Evolutionary conservation across 30 jellyfish, hydroid and myxozoan genomes (phyloP), one percentile per base, ranked within the genome.

Genomic region (Sanderia malayensis): DNA sequence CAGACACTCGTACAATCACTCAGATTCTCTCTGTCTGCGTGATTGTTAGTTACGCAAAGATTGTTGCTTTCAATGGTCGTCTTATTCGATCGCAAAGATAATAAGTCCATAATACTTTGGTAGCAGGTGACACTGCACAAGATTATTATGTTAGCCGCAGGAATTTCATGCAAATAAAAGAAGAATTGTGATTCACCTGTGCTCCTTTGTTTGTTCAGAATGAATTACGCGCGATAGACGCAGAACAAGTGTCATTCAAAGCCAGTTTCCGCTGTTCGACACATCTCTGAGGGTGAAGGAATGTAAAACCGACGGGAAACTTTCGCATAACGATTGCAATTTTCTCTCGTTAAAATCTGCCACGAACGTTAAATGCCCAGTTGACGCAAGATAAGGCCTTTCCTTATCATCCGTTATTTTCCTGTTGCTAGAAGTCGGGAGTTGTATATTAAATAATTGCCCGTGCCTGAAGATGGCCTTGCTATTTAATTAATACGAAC

Each of bases 61-160:
- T 49, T 4, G 64, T 19, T 49, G 64, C 27, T 9, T 49, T 49
- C 64, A 49, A 49, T 49, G n/a, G n/a, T n/a, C n/a, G 52, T 37
- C 52, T 37, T 37, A 37, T 37, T 37, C 52, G 52, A 49, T 49
- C 64, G 55, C 55, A 19, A 49, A 49, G 64, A 49, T 15, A 49
- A 49, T 49, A 78, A 64, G 34, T 82, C 76, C 82, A 66, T 47
- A 37, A 82, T 67, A 67, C 86, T 37, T 71, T 46, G 94, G 86
- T 82, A 82, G 94, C 94, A 82, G 94, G 94, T 82, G 94, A 82
- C n/a, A n/a, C 94, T 82, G 67, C 85, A 71, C 81, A 17, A 63
- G 82, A 61, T 71, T 67, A 67, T 82, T 71, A 79, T 71, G 82
- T 59, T 71, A 82, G 85, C 92, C 94, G 67, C 94, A 82, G 84